Percentiles rank a stretch among this genome's conserved stretches.
Evolutionary conservation across 64 coral and sea anemone species (phyloP).

Genomic region (Montipora sp.): DNA sequence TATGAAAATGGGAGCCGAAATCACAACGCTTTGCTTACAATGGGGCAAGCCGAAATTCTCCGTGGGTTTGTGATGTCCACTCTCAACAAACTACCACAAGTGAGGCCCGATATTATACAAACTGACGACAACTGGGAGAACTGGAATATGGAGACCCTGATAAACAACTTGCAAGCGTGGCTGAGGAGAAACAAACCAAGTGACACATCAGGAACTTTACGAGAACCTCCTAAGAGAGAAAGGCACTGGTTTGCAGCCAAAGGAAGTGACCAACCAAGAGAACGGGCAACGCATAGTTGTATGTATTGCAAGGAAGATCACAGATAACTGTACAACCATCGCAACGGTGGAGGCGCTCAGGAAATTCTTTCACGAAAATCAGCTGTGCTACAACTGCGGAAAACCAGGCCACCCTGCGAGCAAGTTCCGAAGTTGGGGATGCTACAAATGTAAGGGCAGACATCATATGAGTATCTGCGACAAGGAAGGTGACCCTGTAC

Average conservation of each 20-base stretch:
- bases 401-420: background rate
- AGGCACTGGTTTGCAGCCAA: conserved; percentile 18
- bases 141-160: conserved; percentile 55
- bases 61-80: conserved; percentile 22
- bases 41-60: conserved; percentile 33
- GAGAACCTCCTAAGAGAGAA: background rate
- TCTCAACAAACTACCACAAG: conserved; percentile 80
- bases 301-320: background rate
- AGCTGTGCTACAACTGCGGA: background rate
- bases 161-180: conserved; percentile 68
- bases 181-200: conserved; percentile 17
- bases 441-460: conserved; percentile 59
- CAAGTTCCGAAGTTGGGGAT: conserved; percentile 50
- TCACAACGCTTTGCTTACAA: conserved; percentile 49
- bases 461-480: conserved; percentile 71
- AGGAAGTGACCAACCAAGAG: background rate
- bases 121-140: conserved; percentile 39
- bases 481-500: background rate
- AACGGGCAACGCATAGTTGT: background rate
- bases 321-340: background rate
- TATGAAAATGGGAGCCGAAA: conserved; percentile 57
- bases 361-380: background rate
- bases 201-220: background rate
- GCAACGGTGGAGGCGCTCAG: background rate
- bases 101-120: conserved; percentile 75